Base-by-base conservation (phyloP, 2,888 invertebrate species). In the Mactromeris polynyma region DNA sequence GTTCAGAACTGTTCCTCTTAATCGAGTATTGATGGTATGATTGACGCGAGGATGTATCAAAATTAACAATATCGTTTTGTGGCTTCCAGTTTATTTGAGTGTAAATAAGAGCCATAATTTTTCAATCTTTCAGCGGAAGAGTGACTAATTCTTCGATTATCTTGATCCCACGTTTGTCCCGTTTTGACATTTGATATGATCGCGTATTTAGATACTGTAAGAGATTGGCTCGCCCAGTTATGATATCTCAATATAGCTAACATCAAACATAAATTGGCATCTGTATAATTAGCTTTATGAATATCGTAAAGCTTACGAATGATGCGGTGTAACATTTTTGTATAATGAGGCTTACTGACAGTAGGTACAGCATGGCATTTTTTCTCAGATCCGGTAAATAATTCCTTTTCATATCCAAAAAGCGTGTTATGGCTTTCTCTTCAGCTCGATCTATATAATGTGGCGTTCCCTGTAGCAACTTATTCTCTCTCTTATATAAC, bases 1-100 rank as follows among this genome's bases (percentile, higher is more conserved):
- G 64, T 83, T 81, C 69, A 81, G 83, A 83, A 83, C 51, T 80
- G 87, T 83, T 87, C 81, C 51, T 21, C 82, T 79, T 58, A 90
- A 90, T 88, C 89, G 90, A 86, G 89, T 87, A 89, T 89, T 92
- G 89, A 92, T 92, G 64, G 85, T 64, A 88, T 90, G 89, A 90
- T 88, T 92, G 92, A 92, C 90, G 86, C 64, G 31, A 14, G 83
- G 87, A 83, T 89, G 73, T 85, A 88, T 84, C 82, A 88, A 88
- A 90, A 92, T 92, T 87, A 89, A 92, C 92, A 92, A 92, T 90
- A 92, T 89, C 92, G 92, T 90, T 90, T 90, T 90, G 89, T 89
- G 90, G 88, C 88, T 90, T 82, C 85, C 51, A 88, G 89, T 88
- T 85, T 89, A 92, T 90, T 88, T 89, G 90, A 84, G 87, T 92